phyloP scores from a whole-genome alignment of 2,888 invertebrate species.

The Taenaris catops region DNA sequence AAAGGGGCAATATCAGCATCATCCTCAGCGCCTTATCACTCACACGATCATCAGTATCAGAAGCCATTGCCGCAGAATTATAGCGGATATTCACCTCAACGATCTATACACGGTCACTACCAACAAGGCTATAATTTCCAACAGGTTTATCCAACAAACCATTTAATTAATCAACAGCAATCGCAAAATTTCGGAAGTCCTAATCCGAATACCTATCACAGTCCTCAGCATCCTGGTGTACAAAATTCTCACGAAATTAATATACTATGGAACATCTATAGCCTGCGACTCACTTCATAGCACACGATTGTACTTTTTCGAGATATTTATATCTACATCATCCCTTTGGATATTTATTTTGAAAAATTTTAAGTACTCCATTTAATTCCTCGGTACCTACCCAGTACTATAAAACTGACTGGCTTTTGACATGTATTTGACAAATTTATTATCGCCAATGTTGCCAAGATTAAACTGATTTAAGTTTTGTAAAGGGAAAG shows the following conservation, averaged over 20 bases:
- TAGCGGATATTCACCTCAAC: constrained; percentile 62
- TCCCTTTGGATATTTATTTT: no score
- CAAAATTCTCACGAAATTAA: constrained; percentile 62
- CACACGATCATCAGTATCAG: constrained; percentile 72
- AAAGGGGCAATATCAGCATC: constrained; percentile 36
- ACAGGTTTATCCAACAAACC: constrained; percentile 55
- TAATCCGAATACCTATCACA: constrained; percentile 56
- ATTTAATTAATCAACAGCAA: constrained; percentile 50
- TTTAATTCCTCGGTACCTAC: no score
- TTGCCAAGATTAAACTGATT: no score
- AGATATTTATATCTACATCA: no score
- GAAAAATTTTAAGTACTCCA: no score
- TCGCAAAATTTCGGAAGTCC: constrained; percentile 60
- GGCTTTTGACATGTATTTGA: no score
- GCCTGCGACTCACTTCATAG: no score
- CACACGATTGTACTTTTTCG: no score
- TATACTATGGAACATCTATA: no score
- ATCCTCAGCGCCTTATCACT: constrained; percentile 52
- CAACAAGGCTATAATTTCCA: constrained; percentile 63
- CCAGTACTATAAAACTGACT: no score
- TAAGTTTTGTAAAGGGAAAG: no score
- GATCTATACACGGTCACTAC: constrained; percentile 54
- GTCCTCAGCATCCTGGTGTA: constrained; percentile 62
- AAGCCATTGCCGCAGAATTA: constrained; percentile 51
- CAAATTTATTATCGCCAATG: no score